phyloP scores from a whole-genome alignment of 1,140 invertebrate genomes.

The Cotesia glomerata region DNA sequence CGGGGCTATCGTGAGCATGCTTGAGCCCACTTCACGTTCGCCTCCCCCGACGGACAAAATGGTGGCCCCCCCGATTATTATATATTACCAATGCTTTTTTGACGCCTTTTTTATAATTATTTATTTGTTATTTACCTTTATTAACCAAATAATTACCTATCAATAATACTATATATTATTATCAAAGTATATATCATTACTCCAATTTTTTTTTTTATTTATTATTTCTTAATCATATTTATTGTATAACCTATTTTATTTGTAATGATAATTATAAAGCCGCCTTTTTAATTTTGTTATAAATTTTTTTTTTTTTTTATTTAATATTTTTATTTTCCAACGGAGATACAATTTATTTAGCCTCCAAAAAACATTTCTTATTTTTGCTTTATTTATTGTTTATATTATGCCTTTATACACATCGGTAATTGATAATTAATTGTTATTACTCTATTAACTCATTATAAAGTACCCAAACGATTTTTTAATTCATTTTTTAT shows the following conservation, averaged over 20 bases:
- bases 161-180: neutral
- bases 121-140: constrained; percentile 36
- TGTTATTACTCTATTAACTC: no score
- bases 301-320: constrained; percentile 49
- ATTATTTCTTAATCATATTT: constrained; percentile 4
- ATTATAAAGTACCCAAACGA: no score
- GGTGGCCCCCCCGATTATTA: constrained; percentile 59
- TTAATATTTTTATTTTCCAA: constrained; percentile 27
- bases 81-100: constrained; percentile 45
- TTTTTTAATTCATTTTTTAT: no score
- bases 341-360: constrained; percentile 8
- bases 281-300: constrained; percentile 41
- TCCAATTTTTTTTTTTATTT: neutral
- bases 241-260: constrained; percentile 52
- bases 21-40: constrained; percentile 62
- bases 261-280: constrained; percentile 40
- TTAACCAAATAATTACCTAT: constrained; percentile 7
- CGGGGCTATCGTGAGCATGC: constrained; percentile 61
- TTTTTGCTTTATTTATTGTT: neutral
- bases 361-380: neutral
- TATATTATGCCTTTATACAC: no score
- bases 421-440: no score
- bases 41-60: constrained; percentile 68
- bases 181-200: neutral
- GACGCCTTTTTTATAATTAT: constrained; percentile 47